Percentiles rank a stretch among this genome's conserved stretches.
Conservation (phyloP, 2,888 invertebrate genomes). For the Epinotia brunnichana region DNA sequence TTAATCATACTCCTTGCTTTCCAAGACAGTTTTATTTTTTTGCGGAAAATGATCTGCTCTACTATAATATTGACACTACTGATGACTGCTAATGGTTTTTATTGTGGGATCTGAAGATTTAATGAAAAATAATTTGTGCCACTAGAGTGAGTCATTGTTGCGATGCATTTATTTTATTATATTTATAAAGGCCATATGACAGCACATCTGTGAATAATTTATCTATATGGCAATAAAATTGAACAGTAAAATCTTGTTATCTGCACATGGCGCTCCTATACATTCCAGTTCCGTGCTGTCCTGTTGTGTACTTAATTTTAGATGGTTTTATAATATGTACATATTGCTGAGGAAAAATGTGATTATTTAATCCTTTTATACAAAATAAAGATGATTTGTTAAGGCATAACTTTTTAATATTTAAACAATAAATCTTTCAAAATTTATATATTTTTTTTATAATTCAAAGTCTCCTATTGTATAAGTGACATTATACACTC, state of each 20-base stretch:
- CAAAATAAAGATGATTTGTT: constrained; percentile 61
- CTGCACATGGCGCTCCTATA: constrained; percentile 55
- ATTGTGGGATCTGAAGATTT: constrained; percentile 21
- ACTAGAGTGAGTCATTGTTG: constrained; percentile 24
- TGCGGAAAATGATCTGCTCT: neutral
- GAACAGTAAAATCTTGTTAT: constrained; percentile 7
- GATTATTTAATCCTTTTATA: constrained; percentile 63
- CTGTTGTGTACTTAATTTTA: constrained; percentile 76
- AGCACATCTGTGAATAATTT: constrained; percentile 62
- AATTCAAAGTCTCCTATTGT: constrained; percentile 56
- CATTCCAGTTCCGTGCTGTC: constrained; percentile 81
- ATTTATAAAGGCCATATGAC: constrained; percentile 64
- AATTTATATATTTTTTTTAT: constrained; percentile 64
- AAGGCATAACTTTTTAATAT: constrained; percentile 52
- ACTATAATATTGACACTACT: neutral
- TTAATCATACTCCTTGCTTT: neutral
- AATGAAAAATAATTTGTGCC: constrained; percentile 11
- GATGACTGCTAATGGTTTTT: neutral
- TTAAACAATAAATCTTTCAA: constrained; percentile 48
- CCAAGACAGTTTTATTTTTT: constrained; percentile 4
- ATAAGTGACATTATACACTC: constrained; percentile 27
- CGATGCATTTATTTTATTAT: constrained; percentile 78
- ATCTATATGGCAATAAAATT: constrained; percentile 7
- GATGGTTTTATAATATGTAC: constrained; percentile 72
- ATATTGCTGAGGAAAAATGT: constrained; percentile 74